Evolutionary conservation across 2,113 vertebrate genomes (phyloP).

Genomic region (Dicentrarchus labrax): DNA sequence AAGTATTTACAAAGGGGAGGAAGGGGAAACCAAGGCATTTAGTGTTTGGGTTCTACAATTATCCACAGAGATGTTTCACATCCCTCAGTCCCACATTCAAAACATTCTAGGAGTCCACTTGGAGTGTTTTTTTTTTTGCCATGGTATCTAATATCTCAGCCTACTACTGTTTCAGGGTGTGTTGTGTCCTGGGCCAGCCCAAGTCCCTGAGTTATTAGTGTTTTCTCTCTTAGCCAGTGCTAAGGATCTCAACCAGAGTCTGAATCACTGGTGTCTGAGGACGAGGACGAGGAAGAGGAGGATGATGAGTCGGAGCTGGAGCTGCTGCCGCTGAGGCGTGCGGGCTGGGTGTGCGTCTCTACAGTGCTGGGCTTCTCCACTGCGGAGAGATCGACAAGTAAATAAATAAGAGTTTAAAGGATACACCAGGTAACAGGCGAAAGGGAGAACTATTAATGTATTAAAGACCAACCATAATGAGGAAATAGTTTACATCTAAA

Average conservation of each 20-base stretch:
- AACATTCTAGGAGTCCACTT: conserved; percentile 32
- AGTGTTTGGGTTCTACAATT: conserved; percentile 66
- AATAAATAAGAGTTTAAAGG: background rate
- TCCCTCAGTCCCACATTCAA: conserved; percentile 64
- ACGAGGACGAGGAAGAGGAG: conserved; percentile 90
- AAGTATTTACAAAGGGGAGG: conserved; percentile 77
- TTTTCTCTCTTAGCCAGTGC: background rate
- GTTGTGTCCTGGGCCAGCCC: conserved; percentile 72
- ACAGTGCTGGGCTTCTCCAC: conserved; percentile 87
- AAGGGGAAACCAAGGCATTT: conserved; percentile 72
- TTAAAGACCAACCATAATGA: background rate
- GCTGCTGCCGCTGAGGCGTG: conserved; percentile 93
- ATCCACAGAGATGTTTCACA: conserved; percentile 54
- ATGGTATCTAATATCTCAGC: conserved; percentile 38
- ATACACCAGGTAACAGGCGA: background rate
- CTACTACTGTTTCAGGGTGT: conserved; percentile 66
- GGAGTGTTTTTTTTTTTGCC: conserved; percentile 27
- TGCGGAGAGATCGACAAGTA: conserved; percentile 53
- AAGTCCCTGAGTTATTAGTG: conserved; percentile 74
- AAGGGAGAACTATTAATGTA: background rate
- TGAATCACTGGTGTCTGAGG: conserved; percentile 94
- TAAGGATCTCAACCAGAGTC: conserved; percentile 88
- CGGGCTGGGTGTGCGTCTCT: conserved; percentile 83
- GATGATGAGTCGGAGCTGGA: conserved; percentile 90
- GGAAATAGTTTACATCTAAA: background rate